These are phyloP conservation scores for Microplitis deprimator DNA, from an alignment of 2,888 invertebrate species.

Conservation along the genomic window DNA sequence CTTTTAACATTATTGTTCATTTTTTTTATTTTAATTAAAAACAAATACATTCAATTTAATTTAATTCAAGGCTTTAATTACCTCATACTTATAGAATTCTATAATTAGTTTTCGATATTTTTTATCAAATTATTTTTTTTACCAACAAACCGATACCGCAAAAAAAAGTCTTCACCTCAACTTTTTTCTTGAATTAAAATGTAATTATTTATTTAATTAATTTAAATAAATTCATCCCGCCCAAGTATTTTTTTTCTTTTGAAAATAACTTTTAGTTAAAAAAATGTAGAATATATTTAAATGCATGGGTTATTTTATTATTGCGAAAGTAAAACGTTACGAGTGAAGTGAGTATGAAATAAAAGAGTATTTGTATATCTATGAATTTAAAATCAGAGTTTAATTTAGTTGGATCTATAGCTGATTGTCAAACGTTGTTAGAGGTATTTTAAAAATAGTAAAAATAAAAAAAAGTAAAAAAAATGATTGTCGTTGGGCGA, in stretches of 20 bases:
- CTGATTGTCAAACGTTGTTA: conserved; percentile 42
- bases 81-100: not conserved
- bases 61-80: not conserved
- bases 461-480: conserved; percentile 31
- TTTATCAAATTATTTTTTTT: not conserved
- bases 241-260: no score
- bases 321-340: no score
- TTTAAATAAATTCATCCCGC: no score
- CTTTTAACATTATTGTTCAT: conserved; percentile 11
- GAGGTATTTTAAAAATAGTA: conserved; percentile 35
- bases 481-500: conserved; percentile 46
- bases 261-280: no score
- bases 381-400: conserved; percentile 19
- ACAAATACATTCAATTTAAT: not conserved
- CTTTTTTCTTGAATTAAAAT: no score
- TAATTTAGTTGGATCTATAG: conserved; percentile 17
- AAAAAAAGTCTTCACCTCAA: no score
- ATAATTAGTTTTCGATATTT: not conserved
- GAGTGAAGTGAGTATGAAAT: conserved; percentile 13
- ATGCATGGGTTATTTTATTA: no score
- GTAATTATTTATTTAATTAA: no score
- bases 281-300: no score
- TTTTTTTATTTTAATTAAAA: not conserved
- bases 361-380: conserved; percentile 33
- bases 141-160: no score